These are phyloP conservation scores for Eptatretus atami DNA, from an alignment of 2,797 vertebrate genomes.

Conservation along the genomic window DNA sequence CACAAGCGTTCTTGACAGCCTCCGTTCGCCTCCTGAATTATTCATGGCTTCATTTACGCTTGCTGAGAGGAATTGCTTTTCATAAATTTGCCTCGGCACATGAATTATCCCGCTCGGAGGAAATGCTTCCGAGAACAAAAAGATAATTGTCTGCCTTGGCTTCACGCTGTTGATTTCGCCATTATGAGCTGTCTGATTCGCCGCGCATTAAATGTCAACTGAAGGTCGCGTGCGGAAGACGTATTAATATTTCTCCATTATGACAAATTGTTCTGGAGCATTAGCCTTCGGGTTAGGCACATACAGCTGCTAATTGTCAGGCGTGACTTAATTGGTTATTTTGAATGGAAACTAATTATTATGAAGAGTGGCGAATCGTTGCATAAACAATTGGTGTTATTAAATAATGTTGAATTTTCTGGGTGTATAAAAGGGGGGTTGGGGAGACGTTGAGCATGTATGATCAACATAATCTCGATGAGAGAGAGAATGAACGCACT, in stretches of 20 bases:
- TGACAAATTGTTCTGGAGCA: too few species aligned
- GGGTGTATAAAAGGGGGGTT: too few species aligned
- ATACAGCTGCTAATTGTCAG: too few species aligned
- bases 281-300: too few species aligned
- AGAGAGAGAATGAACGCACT: too few species aligned
- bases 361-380: too few species aligned
- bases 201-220: conserved; percentile 6
- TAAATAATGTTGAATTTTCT: too few species aligned
- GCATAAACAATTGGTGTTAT: too few species aligned
- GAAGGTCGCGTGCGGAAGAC: conserved; percentile 5
- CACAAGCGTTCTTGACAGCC: conserved; percentile 1
- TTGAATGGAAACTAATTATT: too few species aligned
- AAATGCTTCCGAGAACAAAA: conserved; percentile 2
- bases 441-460: too few species aligned
- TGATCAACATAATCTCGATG: too few species aligned
- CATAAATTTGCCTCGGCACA: conserved; percentile 5
- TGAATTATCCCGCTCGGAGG: conserved; percentile 5
- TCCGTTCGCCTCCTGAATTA: not conserved
- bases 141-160: conserved; percentile 5
- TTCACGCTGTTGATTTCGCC: conserved; percentile 6
- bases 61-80: conserved; percentile 5
- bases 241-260: conserved; percentile 1
- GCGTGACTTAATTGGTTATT: too few species aligned
- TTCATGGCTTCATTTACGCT: conserved; percentile 5
- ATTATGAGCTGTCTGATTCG: conserved; percentile 5